phyloP scores from a whole-genome alignment of 2,888 invertebrate genomes.

The Electrophaes corylata region DNA sequence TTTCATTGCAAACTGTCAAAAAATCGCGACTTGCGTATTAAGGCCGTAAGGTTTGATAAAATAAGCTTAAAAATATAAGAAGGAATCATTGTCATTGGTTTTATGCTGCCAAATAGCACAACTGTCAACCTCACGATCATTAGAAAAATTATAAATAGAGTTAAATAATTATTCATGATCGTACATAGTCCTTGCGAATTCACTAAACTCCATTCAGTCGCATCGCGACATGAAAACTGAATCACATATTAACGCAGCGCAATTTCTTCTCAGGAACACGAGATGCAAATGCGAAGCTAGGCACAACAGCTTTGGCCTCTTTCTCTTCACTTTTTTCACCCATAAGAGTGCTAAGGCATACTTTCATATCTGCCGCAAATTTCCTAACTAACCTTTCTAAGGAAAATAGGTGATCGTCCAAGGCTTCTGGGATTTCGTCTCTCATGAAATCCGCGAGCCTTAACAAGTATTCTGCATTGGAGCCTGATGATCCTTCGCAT shows the following conservation, averaged over 20 bases:
- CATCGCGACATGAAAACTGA: constrained; percentile 19
- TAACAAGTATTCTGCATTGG: constrained; percentile 95
- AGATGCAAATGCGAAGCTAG: constrained; percentile 87
- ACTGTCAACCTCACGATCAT: background rate
- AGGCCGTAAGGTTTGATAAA: background rate
- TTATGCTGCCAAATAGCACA: background rate
- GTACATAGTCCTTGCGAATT: background rate
- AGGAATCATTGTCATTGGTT: background rate
- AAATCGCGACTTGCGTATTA: too few relatives aligned
- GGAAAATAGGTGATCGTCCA: constrained; percentile 91
- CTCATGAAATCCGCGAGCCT: constrained; percentile 92
- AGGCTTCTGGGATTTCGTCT: constrained; percentile 88
- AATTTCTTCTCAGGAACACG: constrained; percentile 89
- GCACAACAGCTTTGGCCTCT: constrained; percentile 70
- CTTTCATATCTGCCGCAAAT: constrained; percentile 77
- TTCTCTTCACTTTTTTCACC: constrained; percentile 67
- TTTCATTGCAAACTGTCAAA: too few relatives aligned
- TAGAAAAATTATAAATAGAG: background rate
- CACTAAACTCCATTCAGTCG: background rate
- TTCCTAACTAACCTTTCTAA: constrained; percentile 88
- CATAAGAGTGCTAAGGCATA: constrained; percentile 84
- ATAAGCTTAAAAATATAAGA: background rate
- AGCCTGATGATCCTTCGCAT: constrained; percentile 92
- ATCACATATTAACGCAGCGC: constrained; percentile 91
- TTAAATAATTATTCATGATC: background rate